A percentile compares a stretch with the other conserved stretches of the same genome.
Conservation (phyloP, 1,140 invertebrate genomes). For the Zelostemma sp. region DNA sequence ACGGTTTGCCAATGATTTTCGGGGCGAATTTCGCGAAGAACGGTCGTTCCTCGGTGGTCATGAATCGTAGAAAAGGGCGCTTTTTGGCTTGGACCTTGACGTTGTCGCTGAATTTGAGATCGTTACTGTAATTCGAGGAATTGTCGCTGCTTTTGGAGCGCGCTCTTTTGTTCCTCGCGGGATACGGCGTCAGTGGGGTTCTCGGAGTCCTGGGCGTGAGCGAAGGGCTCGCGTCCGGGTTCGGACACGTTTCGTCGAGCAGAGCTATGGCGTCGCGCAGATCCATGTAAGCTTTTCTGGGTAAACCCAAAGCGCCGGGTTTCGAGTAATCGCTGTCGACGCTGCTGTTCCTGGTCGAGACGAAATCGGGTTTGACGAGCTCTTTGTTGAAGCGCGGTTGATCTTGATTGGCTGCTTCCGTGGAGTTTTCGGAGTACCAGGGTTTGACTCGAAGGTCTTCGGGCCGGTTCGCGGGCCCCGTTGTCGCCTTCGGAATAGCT, state of each 20-base stretch:
- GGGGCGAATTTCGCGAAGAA: slow-evolving; percentile 60
- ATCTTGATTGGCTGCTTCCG: slow-evolving; percentile 41
- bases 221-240: slow-evolving; percentile 59
- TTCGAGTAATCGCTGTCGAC: slow-evolving; percentile 54
- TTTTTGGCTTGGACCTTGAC: slow-evolving; percentile 51
- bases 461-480: slow-evolving; percentile 49
- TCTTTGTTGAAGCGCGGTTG: slow-evolving; percentile 33
- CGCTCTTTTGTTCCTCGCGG: slow-evolving; percentile 56
- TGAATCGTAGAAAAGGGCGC: slow-evolving; percentile 63
- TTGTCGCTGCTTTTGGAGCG: slow-evolving; percentile 68
- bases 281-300: slow-evolving; percentile 65
- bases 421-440: slow-evolving; percentile 54
- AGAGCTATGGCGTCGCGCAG: slow-evolving; percentile 63
- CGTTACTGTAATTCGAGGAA: slow-evolving; percentile 64
- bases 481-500: slow-evolving; percentile 34
- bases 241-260: slow-evolving; percentile 67
- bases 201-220: slow-evolving; percentile 61
- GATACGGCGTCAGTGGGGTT: slow-evolving; percentile 59
- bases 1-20: slow-evolving; percentile 64
- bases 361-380: slow-evolving; percentile 36
- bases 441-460: slow-evolving; percentile 61
- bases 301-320: slow-evolving; percentile 13
- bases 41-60: slow-evolving; percentile 65
- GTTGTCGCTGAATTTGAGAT: slow-evolving; percentile 53
- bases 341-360: slow-evolving; percentile 61